A percentile compares a stretch with the other conserved stretches of the same genome.
Evolutionary conservation across 2,888 invertebrate species (phyloP).

Genomic region (Trypoxylon attenuatum): DNA sequence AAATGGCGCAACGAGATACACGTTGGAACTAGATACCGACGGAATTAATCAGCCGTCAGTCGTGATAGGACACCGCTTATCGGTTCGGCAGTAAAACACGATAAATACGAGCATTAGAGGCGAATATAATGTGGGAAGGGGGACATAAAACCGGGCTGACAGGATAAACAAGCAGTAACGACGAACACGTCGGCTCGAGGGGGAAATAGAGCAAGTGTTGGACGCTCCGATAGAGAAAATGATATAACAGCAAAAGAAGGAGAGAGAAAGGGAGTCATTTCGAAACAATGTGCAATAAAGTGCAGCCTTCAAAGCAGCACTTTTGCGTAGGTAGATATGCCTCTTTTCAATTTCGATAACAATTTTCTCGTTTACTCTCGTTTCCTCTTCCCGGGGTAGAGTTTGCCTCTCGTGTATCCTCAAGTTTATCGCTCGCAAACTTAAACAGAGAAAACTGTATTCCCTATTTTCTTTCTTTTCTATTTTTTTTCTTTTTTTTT

Average conservation of each 20-base stretch:
- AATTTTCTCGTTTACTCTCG: no score
- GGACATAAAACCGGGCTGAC: not conserved
- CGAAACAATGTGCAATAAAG: not conserved
- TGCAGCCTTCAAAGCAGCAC: not conserved
- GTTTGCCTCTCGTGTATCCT: no score
- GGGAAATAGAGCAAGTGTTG: no score
- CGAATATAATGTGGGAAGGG: not conserved
- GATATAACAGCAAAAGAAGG: not conserved
- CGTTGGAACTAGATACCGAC: not conserved
- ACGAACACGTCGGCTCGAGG: not conserved
- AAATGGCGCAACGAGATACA: no score
- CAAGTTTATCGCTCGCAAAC: no score
- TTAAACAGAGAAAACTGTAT: no score
- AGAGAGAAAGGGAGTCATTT: no score
- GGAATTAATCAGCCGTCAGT: not conserved
- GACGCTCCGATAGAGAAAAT: not conserved
- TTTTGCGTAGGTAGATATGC: not conserved
- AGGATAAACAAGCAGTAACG: not conserved
- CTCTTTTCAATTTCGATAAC: not conserved
- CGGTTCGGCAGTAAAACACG: not conserved
- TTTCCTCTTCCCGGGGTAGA: no score
- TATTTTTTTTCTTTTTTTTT: no score
- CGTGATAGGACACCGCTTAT: not conserved
- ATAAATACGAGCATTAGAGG: not conserved
- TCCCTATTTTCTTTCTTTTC: no score